These are phyloP conservation scores for Harpegnathos saltator DNA, from an alignment of 1,140 invertebrate genomes.

Conservation along the genomic window DNA sequence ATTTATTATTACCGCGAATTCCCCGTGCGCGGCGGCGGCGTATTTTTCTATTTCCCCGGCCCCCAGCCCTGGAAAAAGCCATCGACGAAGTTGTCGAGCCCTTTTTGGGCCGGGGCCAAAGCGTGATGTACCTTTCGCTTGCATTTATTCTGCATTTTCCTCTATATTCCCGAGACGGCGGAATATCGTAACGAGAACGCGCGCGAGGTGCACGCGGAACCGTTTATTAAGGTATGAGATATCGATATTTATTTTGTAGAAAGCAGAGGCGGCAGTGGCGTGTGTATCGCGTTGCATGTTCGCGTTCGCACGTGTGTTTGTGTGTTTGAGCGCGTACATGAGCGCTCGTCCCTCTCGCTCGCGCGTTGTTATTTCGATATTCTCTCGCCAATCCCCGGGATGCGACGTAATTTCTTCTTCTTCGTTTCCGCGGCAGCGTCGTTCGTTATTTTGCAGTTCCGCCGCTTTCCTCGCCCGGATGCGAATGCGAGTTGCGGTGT, in stretches of 20 bases:
- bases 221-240: slow-evolving; percentile 46
- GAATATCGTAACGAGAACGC: slow-evolving; percentile 28
- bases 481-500: background rate
- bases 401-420: background rate
- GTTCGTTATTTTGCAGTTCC: background rate
- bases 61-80: background rate
- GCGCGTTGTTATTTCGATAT: background rate
- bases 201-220: slow-evolving; percentile 8
- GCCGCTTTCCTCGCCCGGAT: background rate
- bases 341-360: background rate
- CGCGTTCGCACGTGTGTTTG: no score
- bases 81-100: slow-evolving; percentile 52
- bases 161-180: slow-evolving; percentile 20
- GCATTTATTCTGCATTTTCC: slow-evolving; percentile 40
- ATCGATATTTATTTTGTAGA: slow-evolving; percentile 45
- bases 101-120: slow-evolving; percentile 65
- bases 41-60: slow-evolving; percentile 37
- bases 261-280: background rate
- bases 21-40: background rate
- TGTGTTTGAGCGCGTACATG: no score
- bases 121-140: slow-evolving; percentile 44
- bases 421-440: background rate
- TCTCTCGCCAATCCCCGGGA: background rate
- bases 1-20: slow-evolving; percentile 47
- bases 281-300: background rate